Base-by-base conservation (phyloP, 53 echinoderm and acorn worm species). In the Antedon mediterranea region DNA sequence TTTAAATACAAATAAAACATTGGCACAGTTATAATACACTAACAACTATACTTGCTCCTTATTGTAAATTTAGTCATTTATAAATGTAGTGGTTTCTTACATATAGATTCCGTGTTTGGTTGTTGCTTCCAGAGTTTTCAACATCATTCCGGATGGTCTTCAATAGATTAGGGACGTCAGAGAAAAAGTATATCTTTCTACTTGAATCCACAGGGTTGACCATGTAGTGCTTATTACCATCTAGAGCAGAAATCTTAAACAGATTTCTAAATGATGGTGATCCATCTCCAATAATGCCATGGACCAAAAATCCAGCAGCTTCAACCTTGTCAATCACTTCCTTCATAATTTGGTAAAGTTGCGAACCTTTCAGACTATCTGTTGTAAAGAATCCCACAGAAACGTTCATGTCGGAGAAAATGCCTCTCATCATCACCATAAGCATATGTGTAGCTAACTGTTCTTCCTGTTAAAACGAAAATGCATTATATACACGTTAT, bases 151-250 rank as follows among this genome's bases (percentile, higher is more conserved):
- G 43, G 18, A 31, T 78, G 1, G 78, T 78, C 29, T 78, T 78
- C 3, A 78, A 26, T 1, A 78, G 43, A 32, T 78, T 43, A 28
- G 43, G 78, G 2, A 43, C 78, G 43, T 78, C 78, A 29, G 43
- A 78, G 28, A 78, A n/a, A 78, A 78, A 78, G 34, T 34, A 76
- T 0, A 76, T 9, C 6, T 41, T 8, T 26, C 57, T 57, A 73
- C 11, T 11, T 73, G 28, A 20, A 28, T 11, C 32, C 7, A 5
- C 7, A 28, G 30, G 31, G 74, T 32, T 31, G 28, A 11, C 31
- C 32, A 20, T 73, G 5, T 31, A 8, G 30, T 73, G 11, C 11
- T 28, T 20, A 28, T 13, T 32, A 28, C 11, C 28, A 8, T 31
- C 31, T 3, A 4, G 5, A 32, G 31, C 20, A 6, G 2, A 20